Base-by-base conservation (phyloP, 2,797 vertebrate species). In the Valencia hispanica region DNA sequence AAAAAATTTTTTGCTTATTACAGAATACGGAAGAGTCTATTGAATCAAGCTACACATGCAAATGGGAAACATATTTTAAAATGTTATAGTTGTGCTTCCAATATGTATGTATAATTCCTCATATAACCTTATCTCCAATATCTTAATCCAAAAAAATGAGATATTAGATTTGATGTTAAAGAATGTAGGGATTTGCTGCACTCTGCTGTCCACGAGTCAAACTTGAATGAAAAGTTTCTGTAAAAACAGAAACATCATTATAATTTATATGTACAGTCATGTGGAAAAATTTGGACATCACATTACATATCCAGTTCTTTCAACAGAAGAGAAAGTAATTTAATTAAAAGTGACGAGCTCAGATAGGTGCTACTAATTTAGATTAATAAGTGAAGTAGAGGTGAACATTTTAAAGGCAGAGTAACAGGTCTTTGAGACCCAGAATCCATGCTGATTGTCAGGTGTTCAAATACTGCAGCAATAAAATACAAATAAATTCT, bases 151-250 rank as follows among this genome's bases (percentile, higher is more conserved):
- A 59, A 59, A 65, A 34, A 20, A 9, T 63, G 20, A 63, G 59
- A 34, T 34, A 18, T 34, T 27, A 25, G 9, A 4, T 2, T 3
- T 27, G 32, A 68, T 43, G 11, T 22, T 2, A 5, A 43, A 5
- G 20, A 36, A 51, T 8, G 65, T 22, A 63, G 75, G 65, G 65
- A 74, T 53, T 9, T 85, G 77, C 89, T 91, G 88, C 87, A 9
- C 89, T 79, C 91, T 92, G 81, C 88, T 92, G 90, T 84, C 88
- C 25, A 72, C 66, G 81, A 70, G 36, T 47, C 22, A 74, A 22
- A 65, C 32, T 30, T 61, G 32, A 72, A 55, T 2, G 48, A 45
- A 74, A 32, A 34, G 0, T 0, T 53, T 43, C 22, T 14, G 12
- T 4, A 73, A 39, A 39, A 39, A 15, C 10, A 39, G 34, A 65